Evolutionary conservation across 2,797 vertebrate species (phyloP), one percentile per base, ranked within the genome.

Genomic region (Echeneis naucrates): DNA sequence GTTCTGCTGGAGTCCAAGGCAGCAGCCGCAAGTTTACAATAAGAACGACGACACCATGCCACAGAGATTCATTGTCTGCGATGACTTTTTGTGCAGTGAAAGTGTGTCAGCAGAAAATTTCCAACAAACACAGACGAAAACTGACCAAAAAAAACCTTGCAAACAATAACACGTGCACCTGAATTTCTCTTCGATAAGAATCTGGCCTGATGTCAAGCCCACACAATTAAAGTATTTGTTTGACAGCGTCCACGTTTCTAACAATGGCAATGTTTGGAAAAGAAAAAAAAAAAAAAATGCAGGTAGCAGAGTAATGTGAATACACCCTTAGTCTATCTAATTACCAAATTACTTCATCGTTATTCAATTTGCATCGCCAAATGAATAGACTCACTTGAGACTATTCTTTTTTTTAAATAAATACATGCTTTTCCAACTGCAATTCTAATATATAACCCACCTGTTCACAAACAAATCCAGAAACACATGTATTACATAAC

Each of bases 11-110:
- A 66, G 33, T 75, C 72, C 53, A 80, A 81, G 62, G 75, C 62
- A 81, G 77, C 75, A 82, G 68, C 44, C 23, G 0, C 52, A 74
- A 77, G 79, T 82, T 86, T 47, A 78, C 75, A 61, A 64, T 30
- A 14, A 71, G 69, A 52, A 82, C 59, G 77, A 85, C 66, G 55
- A 54, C 8, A 59, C 64, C 35, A n/a, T 32, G 71, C 27, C 54
- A 70, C 27, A 77, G 48, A 77, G 68, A 72, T 63, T 65, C 51
- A 68, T 52, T 42, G 23, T 32, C 67, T 62, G 14, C 48, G 11
- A 51, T 21, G 64, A 54, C 19, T 2, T 16, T 27, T 24, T 13
- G 13, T 38, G 21, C 12, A 42, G 7, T 61, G 4, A 40, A 58
- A 57, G 4, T 60, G 30, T 26, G 3, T 54, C 47, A 40, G 5